Conservation (phyloP, 1,140 invertebrate genomes). For the Mercenaria mercenaria region DNA sequence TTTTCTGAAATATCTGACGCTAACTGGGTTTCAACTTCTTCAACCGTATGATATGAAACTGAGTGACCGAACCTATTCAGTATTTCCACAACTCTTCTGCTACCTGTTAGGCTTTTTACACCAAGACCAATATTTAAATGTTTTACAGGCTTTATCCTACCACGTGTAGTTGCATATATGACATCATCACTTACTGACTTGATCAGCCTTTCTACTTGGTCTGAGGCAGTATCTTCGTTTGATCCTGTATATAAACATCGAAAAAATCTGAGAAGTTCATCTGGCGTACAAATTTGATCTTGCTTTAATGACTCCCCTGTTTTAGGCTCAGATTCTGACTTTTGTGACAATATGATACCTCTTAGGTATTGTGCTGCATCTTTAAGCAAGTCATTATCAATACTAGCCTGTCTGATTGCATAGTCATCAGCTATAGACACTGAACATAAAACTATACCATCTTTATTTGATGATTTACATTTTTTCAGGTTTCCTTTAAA, state of each 20-base stretch:
- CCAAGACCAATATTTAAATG: constrained; percentile 36
- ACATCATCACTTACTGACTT: constrained; percentile 20
- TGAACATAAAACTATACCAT: neutral
- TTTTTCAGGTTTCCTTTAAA: neutral
- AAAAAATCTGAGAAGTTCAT: neutral
- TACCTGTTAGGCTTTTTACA: constrained; percentile 53
- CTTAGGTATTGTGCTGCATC: neutral
- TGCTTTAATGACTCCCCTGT: neutral
- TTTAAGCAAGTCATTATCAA: neutral
- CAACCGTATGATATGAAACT: constrained; percentile 31
- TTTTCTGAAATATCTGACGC: neutral
- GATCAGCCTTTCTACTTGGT: neutral
- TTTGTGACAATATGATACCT: no score
- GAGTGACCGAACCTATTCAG: constrained; percentile 51
- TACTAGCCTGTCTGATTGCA: neutral
- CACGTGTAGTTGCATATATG: neutral
- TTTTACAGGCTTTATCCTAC: constrained; percentile 35
- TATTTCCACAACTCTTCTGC: constrained; percentile 53
- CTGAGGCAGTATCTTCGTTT: neutral
- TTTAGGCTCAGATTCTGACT: neutral
- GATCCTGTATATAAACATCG: neutral
- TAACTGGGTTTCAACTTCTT: constrained; percentile 35
- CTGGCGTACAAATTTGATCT: neutral
- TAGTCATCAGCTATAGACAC: neutral
- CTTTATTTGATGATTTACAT: neutral